Percentiles rank a stretch among this genome's conserved stretches.
phyloP scores from a whole-genome alignment of 2,797 vertebrate species.

The Prunella strophiata region DNA sequence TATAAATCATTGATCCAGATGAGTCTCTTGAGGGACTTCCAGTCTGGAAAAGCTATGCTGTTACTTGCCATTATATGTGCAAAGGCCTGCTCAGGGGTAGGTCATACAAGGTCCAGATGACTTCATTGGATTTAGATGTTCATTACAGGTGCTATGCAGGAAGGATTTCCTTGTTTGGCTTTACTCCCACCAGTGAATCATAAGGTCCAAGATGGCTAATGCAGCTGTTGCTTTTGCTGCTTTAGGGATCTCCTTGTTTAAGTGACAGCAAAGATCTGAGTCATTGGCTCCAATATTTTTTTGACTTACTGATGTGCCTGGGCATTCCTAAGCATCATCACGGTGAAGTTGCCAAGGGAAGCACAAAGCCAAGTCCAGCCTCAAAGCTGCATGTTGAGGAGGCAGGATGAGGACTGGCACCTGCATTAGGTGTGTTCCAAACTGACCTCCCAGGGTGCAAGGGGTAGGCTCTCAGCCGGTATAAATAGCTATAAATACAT shows the following conservation, averaged over 20 bases:
- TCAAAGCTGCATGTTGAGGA: neutral
- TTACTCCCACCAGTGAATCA: neutral
- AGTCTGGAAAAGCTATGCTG: constrained; percentile 5
- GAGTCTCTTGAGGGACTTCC: neutral
- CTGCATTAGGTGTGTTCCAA: neutral
- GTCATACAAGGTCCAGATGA: constrained; percentile 21
- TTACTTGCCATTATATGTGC: neutral
- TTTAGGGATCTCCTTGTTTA: neutral
- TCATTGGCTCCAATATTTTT: neutral
- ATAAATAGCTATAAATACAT: neutral
- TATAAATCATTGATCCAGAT: constrained; percentile 25
- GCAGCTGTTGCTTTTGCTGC: neutral
- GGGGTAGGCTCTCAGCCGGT: neutral
- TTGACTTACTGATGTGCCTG: neutral
- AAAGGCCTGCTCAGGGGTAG: neutral
- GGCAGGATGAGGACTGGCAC: neutral
- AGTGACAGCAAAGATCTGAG: neutral
- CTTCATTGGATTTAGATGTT: neutral
- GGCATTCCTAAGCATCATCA: neutral
- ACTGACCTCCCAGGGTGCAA: neutral
- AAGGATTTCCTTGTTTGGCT: constrained; percentile 22
- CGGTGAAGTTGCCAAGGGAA: neutral
- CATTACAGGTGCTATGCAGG: constrained; percentile 21
- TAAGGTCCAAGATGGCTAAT: neutral
- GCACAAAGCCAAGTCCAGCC: neutral